Evolutionary conservation across 2,888 invertebrate species (phyloP).

Genomic region (Notodonta dromedarius): DNA sequence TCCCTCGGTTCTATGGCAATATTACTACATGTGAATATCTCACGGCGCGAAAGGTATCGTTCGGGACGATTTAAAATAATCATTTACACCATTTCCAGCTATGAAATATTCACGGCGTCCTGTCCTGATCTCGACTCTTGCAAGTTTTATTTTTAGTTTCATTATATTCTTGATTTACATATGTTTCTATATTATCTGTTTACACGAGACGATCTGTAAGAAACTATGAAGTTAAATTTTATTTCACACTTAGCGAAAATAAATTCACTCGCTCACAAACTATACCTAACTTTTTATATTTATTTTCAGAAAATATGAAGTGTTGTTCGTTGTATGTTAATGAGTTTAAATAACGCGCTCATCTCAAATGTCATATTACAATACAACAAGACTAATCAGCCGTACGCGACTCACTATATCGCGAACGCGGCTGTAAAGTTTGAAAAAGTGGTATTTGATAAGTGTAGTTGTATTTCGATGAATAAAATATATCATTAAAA

Average conservation of each 20-base stretch:
- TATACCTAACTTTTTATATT: slow-evolving; percentile 40
- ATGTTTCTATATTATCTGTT: slow-evolving; percentile 63
- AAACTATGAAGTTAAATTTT: slow-evolving; percentile 53
- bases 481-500: slow-evolving; percentile 55
- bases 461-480: slow-evolving; percentile 43
- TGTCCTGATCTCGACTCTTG: slow-evolving; percentile 76
- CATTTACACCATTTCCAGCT: slow-evolving; percentile 59
- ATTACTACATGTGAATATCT: slow-evolving; percentile 71
- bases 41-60: slow-evolving; percentile 68
- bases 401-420: slow-evolving; percentile 35
- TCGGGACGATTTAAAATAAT: slow-evolving; percentile 58
- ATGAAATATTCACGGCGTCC: slow-evolving; percentile 72
- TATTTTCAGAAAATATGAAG: slow-evolving; percentile 11
- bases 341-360: slow-evolving; percentile 24
- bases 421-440: slow-evolving; percentile 41
- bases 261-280: slow-evolving; percentile 56
- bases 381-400: slow-evolving; percentile 30
- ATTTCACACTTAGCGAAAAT: slow-evolving; percentile 36
- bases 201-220: slow-evolving; percentile 49
- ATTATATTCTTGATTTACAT: slow-evolving; percentile 56
- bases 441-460: slow-evolving; percentile 45
- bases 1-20: slow-evolving; percentile 59
- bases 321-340: not conserved
- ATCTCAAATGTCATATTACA: slow-evolving; percentile 31
- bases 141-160: slow-evolving; percentile 59